Evolutionary conservation across 1,140 invertebrate species (phyloP).

Genomic region (Diprion similis): DNA sequence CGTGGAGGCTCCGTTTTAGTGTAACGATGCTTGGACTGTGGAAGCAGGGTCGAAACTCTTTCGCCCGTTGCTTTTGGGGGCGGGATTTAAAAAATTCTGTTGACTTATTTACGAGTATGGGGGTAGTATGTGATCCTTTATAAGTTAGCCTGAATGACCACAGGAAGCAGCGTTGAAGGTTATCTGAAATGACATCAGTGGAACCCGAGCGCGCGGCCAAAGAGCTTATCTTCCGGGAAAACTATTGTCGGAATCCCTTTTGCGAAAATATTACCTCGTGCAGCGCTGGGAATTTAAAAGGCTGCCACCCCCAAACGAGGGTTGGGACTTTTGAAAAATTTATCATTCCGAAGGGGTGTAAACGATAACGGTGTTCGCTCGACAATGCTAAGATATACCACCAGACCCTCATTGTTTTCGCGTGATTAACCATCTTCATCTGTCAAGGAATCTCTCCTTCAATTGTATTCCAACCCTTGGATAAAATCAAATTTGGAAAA

Average conservation of each 20-base stretch:
- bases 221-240: conserved; percentile 27
- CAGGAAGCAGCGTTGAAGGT: conserved; percentile 26
- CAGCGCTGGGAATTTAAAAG: not conserved
- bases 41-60: too few relatives aligned
- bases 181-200: conserved; percentile 61
- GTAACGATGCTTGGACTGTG: too few relatives aligned
- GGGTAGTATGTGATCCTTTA: not conserved
- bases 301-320: not conserved
- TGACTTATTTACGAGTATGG: too few relatives aligned
- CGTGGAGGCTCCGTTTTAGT: too few relatives aligned
- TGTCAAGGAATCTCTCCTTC: too few relatives aligned
- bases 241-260: conserved; percentile 3
- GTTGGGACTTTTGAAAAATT: conserved; percentile 2
- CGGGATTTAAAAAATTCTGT: too few relatives aligned
- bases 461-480: too few relatives aligned
- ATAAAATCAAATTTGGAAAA: too few relatives aligned
- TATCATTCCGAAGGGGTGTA: not conserved
- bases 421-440: too few relatives aligned
- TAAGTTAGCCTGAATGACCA: conserved; percentile 2
- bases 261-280: conserved; percentile 1
- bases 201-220: conserved; percentile 38
- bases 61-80: too few relatives aligned
- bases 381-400: not conserved
- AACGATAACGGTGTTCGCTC: not conserved
- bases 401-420: too few relatives aligned